Evolutionary conservation across 2,888 invertebrate species (phyloP).

Genomic region (Eretmocerus hayati): DNA sequence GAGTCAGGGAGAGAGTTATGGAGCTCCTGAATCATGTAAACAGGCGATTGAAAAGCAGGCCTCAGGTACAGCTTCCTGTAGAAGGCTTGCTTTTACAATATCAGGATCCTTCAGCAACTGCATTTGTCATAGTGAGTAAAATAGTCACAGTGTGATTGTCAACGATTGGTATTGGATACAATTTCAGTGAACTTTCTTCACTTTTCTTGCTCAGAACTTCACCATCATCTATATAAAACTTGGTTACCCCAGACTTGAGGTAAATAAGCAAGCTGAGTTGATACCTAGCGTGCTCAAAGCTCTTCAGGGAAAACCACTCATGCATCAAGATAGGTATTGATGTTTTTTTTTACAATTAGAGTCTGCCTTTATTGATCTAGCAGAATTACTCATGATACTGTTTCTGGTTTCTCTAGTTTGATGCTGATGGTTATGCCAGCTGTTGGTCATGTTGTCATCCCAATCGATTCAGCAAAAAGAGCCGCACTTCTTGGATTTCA

Average conservation of each 20-base stretch:
- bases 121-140: slow-evolving; percentile 67
- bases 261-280: slow-evolving; percentile 67
- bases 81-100: slow-evolving; percentile 76
- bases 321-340: slow-evolving; percentile 73
- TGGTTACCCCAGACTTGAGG: slow-evolving; percentile 77
- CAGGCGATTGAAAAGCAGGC: slow-evolving; percentile 77
- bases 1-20: slow-evolving; percentile 80
- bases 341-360: not conserved
- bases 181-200: slow-evolving; percentile 14
- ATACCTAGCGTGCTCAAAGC: slow-evolving; percentile 70
- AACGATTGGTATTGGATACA: not conserved
- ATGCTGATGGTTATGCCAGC: slow-evolving; percentile 74
- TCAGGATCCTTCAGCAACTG: slow-evolving; percentile 66
- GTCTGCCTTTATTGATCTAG: not conserved
- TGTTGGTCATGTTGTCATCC: slow-evolving; percentile 63
- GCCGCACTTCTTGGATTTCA: slow-evolving; percentile 62
- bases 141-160: not conserved
- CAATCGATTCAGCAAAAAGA: slow-evolving; percentile 57
- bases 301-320: slow-evolving; percentile 71
- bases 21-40: slow-evolving; percentile 88
- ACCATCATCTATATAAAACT: slow-evolving; percentile 88
- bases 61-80: slow-evolving; percentile 78
- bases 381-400: not conserved
- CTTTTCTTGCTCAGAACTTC: slow-evolving; percentile 65
- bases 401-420: slow-evolving; percentile 53